A percentile compares a stretch with the other conserved stretches of the same genome.
Conservation (phyloP, 2,113 vertebrate genomes). For the Austrofundulus limnaeus region DNA sequence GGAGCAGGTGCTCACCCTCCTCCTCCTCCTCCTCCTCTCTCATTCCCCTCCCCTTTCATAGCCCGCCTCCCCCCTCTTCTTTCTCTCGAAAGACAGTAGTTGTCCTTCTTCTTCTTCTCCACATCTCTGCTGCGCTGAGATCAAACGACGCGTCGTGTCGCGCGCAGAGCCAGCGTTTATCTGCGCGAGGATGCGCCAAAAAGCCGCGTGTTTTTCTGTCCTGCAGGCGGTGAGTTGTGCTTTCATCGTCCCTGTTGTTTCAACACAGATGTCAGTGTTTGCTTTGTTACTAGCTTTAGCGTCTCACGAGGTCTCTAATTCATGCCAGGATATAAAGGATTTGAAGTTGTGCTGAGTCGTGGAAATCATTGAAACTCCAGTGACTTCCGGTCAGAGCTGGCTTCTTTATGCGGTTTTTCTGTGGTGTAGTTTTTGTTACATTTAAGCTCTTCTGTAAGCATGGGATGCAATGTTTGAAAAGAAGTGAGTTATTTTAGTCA, state of each 20-base stretch:
- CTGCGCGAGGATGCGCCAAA: slow-evolving; percentile 37
- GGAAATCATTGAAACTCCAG: neutral
- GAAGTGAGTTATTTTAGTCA: slow-evolving; percentile 17
- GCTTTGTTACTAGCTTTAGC: slow-evolving; percentile 4
- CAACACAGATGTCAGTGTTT: slow-evolving; percentile 13
- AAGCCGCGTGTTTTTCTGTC: slow-evolving; percentile 12
- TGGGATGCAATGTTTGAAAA: neutral
- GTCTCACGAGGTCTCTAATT: neutral
- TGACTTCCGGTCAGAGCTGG: neutral
- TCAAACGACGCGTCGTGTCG: slow-evolving; percentile 14
- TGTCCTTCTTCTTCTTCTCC: slow-evolving; percentile 50
- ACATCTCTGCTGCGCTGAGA: slow-evolving; percentile 28
- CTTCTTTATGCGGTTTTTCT: neutral
- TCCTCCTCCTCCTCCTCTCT: slow-evolving; percentile 5
- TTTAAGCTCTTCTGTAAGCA: neutral
- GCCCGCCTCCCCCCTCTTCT: slow-evolving; percentile 20
- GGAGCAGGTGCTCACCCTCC: slow-evolving; percentile 71
- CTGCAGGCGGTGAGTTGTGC: slow-evolving; percentile 58
- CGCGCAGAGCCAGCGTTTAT: slow-evolving; percentile 13
- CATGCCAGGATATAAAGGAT: neutral
- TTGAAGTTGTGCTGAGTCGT: neutral
- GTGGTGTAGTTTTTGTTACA: neutral
- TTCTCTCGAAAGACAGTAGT: slow-evolving; percentile 53
- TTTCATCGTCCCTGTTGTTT: slow-evolving; percentile 11
- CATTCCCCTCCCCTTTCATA: slow-evolving; percentile 23